These are phyloP conservation scores for Syngnathus floridae DNA, from an alignment of 2,113 vertebrate species.

Conservation along the genomic window DNA sequence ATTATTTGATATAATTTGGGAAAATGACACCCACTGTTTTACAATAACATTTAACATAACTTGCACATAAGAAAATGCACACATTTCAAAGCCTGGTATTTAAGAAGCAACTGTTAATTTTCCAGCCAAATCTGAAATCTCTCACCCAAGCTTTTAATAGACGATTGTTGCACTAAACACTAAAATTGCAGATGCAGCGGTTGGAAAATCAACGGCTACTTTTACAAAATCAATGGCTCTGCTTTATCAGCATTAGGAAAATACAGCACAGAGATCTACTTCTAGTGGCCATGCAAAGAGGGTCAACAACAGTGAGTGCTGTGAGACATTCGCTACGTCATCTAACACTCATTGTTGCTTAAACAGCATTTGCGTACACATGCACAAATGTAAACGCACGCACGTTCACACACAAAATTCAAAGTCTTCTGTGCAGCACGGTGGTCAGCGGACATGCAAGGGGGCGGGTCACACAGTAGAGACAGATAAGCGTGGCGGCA, in stretches of 20 bases:
- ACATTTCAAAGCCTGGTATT: slow-evolving; percentile 25
- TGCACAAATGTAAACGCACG: slow-evolving; percentile 15
- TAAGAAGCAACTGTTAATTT: slow-evolving; percentile 58
- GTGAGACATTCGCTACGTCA: slow-evolving; percentile 30
- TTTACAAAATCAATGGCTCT: slow-evolving; percentile 40
- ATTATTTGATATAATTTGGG: background rate
- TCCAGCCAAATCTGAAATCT: slow-evolving; percentile 22
- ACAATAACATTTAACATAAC: slow-evolving; percentile 28
- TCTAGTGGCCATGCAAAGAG: slow-evolving; percentile 64
- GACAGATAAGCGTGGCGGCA: slow-evolving; percentile 54
- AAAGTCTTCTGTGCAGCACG: slow-evolving; percentile 46
- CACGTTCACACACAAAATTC: slow-evolving; percentile 24
- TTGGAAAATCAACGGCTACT: slow-evolving; percentile 51
- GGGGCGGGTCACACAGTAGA: slow-evolving; percentile 35
- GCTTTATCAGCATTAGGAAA: slow-evolving; percentile 33
- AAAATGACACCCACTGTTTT: slow-evolving; percentile 55
- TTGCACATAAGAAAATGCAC: slow-evolving; percentile 35
- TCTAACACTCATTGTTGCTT: slow-evolving; percentile 53
- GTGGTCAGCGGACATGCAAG: slow-evolving; percentile 68
- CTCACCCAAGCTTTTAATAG: background rate
- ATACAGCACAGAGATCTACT: slow-evolving; percentile 24
- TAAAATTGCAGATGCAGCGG: background rate
- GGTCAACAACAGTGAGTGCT: slow-evolving; percentile 54
- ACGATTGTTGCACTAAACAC: background rate
- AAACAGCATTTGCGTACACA: slow-evolving; percentile 30